phyloP scores from a whole-genome alignment of 2,113 vertebrate species.

The Colinus virginianus region DNA sequence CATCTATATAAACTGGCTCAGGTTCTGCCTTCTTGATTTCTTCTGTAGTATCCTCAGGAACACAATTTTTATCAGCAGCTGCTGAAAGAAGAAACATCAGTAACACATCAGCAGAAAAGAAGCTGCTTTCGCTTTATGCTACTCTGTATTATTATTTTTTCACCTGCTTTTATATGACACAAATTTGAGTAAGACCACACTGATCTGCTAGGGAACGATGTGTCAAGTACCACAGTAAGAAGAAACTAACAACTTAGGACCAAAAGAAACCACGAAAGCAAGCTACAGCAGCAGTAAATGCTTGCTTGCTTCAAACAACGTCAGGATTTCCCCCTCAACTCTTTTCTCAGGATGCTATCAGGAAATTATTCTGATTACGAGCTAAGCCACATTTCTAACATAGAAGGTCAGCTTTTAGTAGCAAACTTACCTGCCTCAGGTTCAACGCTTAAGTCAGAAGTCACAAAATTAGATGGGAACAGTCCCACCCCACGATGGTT shows the following conservation, averaged over 20 bases:
- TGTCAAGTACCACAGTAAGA: background rate
- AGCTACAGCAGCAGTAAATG: background rate
- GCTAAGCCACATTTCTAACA: background rate
- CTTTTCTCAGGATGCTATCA: background rate
- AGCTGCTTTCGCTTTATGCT: background rate
- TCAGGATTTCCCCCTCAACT: background rate
- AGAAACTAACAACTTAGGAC: background rate
- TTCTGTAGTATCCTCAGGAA: slow-evolving; percentile 79
- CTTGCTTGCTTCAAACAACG: background rate
- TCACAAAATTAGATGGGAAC: slow-evolving; percentile 98
- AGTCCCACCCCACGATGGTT: slow-evolving; percentile 95
- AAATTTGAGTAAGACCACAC: background rate
- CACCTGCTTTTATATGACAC: background rate
- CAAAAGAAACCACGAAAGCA: rapidly evolving
- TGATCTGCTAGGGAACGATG: background rate
- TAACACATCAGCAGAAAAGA: background rate
- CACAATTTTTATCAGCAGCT: slow-evolving; percentile 80
- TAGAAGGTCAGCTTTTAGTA: rapidly evolving
- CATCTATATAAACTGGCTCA: slow-evolving; percentile 93
- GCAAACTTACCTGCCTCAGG: slow-evolving; percentile 85
- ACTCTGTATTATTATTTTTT: background rate
- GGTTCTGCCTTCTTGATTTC: slow-evolving; percentile 86
- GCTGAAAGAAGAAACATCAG: slow-evolving; percentile 62
- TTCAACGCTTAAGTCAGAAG: slow-evolving; percentile 88
- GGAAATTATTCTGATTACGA: background rate